Evolutionary conservation across 64 coral and sea anemone species (phyloP), one percentile per base, ranked within the genome.

Genomic region (Hydrozoanthus tunicans): DNA sequence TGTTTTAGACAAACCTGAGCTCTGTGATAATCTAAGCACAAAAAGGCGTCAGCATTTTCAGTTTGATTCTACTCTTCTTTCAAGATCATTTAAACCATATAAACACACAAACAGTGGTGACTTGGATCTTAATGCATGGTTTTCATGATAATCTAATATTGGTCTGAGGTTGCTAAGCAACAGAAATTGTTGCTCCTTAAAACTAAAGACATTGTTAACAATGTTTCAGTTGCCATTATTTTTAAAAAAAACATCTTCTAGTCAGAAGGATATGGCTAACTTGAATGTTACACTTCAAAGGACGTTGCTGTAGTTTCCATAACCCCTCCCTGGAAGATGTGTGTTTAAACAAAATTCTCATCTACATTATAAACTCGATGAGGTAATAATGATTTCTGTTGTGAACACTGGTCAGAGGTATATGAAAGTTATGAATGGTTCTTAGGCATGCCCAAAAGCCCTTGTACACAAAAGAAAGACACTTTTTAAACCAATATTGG

Each of bases 1-100:
- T 79, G 77, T 79, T 60, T 25, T 79, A 60, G 55, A 79, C 10
- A 56, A 79, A 4, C 56, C 56, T 3, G 56, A 1, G 77, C 56
- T 79, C 51, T 79, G 77, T 25, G 14, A 58, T 3, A 20, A 5
- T 25, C 13, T 79, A 58, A 79, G n/a, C 13, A 79, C 77, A 51
- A 78, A 79, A 15, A 79, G 77, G 56, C 10, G n/a, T 79, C 77
- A 79, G 51, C 77, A 59, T 53, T 78, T 78, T 53, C 32, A 53
- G 32, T 78, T 58, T n/a, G 2, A 3, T 57, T 53, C 76, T 0
- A 25, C 51, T 15, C 77, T 79, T 5, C 77, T 79, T 70, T 70
- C n/a, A 0, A 0, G 6, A 70, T 70, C 67, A 70, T 70, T 0
- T 70, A 70, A 3, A 20, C 25, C 7, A 70, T 70, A 70, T 24